Base-by-base conservation (phyloP, 1,140 invertebrate species). In the Plodia interpunctella region DNA sequence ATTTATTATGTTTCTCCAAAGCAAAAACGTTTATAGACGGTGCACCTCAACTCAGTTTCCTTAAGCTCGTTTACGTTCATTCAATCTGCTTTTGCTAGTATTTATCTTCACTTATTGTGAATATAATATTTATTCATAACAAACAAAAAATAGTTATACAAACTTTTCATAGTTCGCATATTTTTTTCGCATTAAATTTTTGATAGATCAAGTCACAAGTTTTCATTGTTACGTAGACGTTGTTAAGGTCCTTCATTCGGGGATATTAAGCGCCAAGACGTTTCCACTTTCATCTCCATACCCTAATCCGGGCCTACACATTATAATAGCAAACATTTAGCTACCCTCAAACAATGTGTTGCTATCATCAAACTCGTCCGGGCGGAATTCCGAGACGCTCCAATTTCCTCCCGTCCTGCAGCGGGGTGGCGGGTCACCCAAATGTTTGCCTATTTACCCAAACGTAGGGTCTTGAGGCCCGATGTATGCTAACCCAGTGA, bases 401-500 rank as follows among this genome's bases (percentile, higher is more conserved):
- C 38, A 44, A 44, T 44, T 44, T 44, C 38, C 38, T 44, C 38
- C 38, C 13, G 10, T 3, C 1, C 9, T 9, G 3, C 4, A 9
- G 32, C 13, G 2, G 38, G 2, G 38, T 13, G 38, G n/a, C 15
- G 38, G 38, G 38, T 17, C 38, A 44, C 13, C 13, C 38, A 5
- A 44, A 44, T 44, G 38, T 44, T 44, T 44, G 38, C 38, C 13
- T 44, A 17, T 44, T 44, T 44, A 6, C 38, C 38, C 38, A 44
- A 44, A 44, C 38, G 38, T 44, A 44, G 38, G 38, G 38, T 15
- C 38, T 17, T 9, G 30, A 32, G 30, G 30, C 30, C 30, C 30
- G 30, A 32, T 32, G n/a, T 44, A 44, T 44, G 38, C 38, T 44
- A 44, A 44, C 38, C 13, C 38, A 44, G 38, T 44, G 38, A 44